Conservation (phyloP, 2,797 vertebrate genomes). For the Glyptemys insculpta region DNA sequence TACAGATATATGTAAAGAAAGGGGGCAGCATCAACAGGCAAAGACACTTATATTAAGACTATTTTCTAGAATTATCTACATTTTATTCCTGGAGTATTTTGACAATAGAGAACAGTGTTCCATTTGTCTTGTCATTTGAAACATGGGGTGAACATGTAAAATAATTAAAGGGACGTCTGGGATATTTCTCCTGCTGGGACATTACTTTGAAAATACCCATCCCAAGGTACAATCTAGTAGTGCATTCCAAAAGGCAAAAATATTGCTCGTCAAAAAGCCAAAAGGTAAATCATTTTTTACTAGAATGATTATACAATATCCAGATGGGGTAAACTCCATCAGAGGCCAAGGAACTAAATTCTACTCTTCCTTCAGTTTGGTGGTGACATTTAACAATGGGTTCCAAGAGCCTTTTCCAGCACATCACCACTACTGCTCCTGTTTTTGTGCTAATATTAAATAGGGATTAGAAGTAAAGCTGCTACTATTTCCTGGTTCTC, state of each 20-base stretch:
- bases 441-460: neutral
- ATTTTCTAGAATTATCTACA: neutral
- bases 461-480: neutral
- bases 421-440: neutral
- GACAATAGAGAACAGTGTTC: neutral
- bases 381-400: neutral
- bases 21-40: neutral
- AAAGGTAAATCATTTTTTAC: neutral
- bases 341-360: neutral
- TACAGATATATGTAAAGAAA: neutral
- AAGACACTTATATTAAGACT: neutral
- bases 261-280: neutral
- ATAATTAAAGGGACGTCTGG: neutral
- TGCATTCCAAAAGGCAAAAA: neutral
- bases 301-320: neutral
- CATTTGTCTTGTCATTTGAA: neutral
- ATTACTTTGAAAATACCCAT: neutral
- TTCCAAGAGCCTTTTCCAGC: neutral
- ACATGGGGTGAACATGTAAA: neutral
- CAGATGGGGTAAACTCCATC: neutral
- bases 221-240: neutral
- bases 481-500: neutral
- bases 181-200: neutral
- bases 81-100: neutral
- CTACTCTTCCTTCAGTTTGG: neutral